A percentile compares a stretch with the other conserved stretches of the same genome.
phyloP scores from a whole-genome alignment of 2,113 vertebrate species.

The Leucopternis melanops region DNA sequence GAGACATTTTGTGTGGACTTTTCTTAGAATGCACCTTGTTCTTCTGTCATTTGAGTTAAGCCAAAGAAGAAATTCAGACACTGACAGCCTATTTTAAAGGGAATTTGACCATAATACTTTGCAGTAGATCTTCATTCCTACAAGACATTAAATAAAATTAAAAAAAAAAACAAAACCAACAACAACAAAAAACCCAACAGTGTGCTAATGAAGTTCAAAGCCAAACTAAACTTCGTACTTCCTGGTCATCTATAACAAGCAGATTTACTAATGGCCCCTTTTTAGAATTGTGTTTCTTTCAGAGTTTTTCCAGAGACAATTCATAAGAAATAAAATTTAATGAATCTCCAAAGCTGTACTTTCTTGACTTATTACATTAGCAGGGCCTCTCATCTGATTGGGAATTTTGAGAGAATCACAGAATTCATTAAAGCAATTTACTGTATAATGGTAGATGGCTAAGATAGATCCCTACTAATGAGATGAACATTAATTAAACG shows the following conservation, averaged over 20 bases:
- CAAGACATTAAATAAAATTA: neutral
- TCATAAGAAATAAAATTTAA: slow-evolving; percentile 38
- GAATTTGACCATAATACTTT: neutral
- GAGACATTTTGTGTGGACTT: neutral
- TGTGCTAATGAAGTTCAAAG: neutral
- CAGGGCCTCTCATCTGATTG: slow-evolving; percentile 42
- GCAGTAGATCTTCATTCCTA: neutral
- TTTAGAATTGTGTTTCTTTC: neutral
- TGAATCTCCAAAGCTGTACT: slow-evolving; percentile 47
- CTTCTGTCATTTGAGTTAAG: neutral
- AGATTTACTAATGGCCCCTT: neutral
- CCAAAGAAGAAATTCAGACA: neutral
- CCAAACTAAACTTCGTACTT: neutral
- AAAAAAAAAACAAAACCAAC: too few relatives aligned
- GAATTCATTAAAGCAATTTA: slow-evolving; percentile 68
- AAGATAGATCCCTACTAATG: slow-evolving; percentile 59
- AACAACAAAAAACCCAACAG: neutral
- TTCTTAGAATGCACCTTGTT: neutral
- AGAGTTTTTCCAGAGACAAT: slow-evolving; percentile 28
- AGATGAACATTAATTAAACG: slow-evolving; percentile 67
- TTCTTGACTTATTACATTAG: slow-evolving; percentile 56
- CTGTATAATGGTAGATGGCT: slow-evolving; percentile 56
- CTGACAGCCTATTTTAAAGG: neutral
- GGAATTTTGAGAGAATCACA: slow-evolving; percentile 61
- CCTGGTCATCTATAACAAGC: neutral